Conservation (phyloP, 2,797 vertebrate species). For the Phataginus tricuspis region DNA sequence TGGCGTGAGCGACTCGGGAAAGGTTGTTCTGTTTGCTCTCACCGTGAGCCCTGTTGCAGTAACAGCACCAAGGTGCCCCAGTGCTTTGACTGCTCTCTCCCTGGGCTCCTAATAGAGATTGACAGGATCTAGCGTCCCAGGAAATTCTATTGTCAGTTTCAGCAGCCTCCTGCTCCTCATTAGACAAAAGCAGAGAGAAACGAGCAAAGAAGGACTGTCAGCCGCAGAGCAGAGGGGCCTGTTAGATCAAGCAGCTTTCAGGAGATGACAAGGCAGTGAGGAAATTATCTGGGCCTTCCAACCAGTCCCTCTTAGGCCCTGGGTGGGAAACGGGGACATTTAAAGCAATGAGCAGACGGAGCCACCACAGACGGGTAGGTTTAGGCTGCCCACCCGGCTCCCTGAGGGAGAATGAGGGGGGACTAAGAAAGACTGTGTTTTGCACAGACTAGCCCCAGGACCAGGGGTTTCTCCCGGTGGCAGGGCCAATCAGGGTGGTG, state of each 20-base stretch:
- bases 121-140: slow-evolving; percentile 64
- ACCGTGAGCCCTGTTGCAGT: not conserved
- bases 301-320: not conserved
- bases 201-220: slow-evolving; percentile 39
- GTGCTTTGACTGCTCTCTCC: slow-evolving; percentile 52
- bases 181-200: slow-evolving; percentile 74
- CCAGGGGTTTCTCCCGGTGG: not conserved
- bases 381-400: not conserved
- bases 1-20: not conserved
- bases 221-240: not conserved
- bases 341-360: fast-evolving
- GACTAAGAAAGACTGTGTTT: not conserved
- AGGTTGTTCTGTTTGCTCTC: slow-evolving; percentile 35
- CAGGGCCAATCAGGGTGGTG: not conserved
- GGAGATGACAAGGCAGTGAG: slow-evolving; percentile 13
- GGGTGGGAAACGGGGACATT: not conserved
- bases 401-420: not conserved
- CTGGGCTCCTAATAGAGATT: slow-evolving; percentile 72
- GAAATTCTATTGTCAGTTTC: slow-evolving; percentile 77
- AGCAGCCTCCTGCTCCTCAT: slow-evolving; percentile 64
- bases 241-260: not conserved
- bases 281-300: not conserved
- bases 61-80: slow-evolving; percentile 34
- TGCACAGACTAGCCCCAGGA: not conserved
- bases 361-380: not conserved